A percentile compares a stretch with the other conserved stretches of the same genome.
Conservation (phyloP, 2,888 invertebrate species). For the Chelonus formosanus region DNA sequence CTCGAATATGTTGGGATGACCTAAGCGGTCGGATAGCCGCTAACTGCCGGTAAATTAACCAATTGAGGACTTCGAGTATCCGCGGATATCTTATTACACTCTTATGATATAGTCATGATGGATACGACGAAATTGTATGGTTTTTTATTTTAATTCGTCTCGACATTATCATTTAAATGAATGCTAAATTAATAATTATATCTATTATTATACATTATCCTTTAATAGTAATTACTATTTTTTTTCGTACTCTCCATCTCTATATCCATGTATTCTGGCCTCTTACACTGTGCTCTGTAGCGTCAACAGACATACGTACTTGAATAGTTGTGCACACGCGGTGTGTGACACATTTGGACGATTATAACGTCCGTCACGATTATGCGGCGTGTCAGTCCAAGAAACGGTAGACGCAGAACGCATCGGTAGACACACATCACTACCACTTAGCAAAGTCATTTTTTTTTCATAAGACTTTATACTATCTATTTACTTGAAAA, state of each 20-base stretch:
- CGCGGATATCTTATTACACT: conserved; percentile 66
- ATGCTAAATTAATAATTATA: too few relatives aligned
- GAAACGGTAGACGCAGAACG: conserved; percentile 45
- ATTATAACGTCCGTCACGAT: conserved; percentile 63
- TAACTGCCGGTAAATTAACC: conserved; percentile 65
- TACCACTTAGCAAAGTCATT: conserved; percentile 51
- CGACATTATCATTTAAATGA: too few relatives aligned
- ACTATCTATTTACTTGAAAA: conserved; percentile 47
- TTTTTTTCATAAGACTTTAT: conserved; percentile 51
- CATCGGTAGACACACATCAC: conserved; percentile 41
- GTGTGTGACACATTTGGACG: conserved; percentile 58
- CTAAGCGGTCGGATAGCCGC: conserved; percentile 63
- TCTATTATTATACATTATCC: too few relatives aligned
- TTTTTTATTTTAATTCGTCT: background rate
- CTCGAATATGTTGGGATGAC: conserved; percentile 55
- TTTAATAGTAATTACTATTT: too few relatives aligned
- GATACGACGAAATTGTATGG: background rate
- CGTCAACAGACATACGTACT: conserved; percentile 37
- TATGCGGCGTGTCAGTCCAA: conserved; percentile 56
- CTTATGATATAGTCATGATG: conserved; percentile 43
- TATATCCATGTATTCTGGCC: background rate
- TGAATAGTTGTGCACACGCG: conserved; percentile 45
- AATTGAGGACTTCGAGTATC: conserved; percentile 66
- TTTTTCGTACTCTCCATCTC: background rate
- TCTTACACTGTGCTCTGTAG: background rate